These are phyloP conservation scores for Microvelia longipes DNA, from an alignment of 1,140 invertebrate genomes.

Conservation along the genomic window DNA sequence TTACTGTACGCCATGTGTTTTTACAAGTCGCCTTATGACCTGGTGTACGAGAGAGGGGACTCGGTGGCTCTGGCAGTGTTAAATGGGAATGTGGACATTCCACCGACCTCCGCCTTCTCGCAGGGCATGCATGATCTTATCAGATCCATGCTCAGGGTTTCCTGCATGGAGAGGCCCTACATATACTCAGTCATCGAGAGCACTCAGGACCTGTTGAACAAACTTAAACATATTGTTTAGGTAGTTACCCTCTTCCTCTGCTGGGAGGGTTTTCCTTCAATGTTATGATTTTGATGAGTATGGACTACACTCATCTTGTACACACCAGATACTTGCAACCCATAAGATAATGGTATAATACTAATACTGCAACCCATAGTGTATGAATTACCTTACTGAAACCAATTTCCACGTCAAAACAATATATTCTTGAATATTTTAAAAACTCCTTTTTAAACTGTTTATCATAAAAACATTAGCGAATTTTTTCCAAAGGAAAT, in stretches of 20 bases:
- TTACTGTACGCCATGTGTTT: slow-evolving; percentile 71
- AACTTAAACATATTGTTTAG: slow-evolving; percentile 9
- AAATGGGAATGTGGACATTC: slow-evolving; percentile 57
- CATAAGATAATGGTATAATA: too few species aligned
- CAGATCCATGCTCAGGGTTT: slow-evolving; percentile 50
- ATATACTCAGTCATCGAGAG: slow-evolving; percentile 49
- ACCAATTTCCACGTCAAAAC: too few species aligned
- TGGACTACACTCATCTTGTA: too few species aligned
- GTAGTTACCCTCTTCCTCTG: neutral
- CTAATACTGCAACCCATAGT: too few species aligned
- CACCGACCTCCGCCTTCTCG: slow-evolving; percentile 47
- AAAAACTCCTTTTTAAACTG: too few species aligned
- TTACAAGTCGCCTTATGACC: slow-evolving; percentile 72
- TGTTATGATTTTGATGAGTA: too few species aligned
- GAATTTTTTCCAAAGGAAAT: too few species aligned
- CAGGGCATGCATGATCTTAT: slow-evolving; percentile 56
- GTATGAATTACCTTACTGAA: too few species aligned
- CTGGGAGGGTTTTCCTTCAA: neutral
- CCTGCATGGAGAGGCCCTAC: slow-evolving; percentile 58
- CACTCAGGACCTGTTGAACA: slow-evolving; percentile 31
- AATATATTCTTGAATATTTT: too few species aligned
- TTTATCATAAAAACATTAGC: too few species aligned
- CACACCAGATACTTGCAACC: too few species aligned
- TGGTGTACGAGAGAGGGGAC: slow-evolving; percentile 69
- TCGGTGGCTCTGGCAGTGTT: slow-evolving; percentile 72